These are phyloP conservation scores for Microhierax caerulescens DNA, from an alignment of 2,797 vertebrate genomes.

Conservation along the genomic window DNA sequence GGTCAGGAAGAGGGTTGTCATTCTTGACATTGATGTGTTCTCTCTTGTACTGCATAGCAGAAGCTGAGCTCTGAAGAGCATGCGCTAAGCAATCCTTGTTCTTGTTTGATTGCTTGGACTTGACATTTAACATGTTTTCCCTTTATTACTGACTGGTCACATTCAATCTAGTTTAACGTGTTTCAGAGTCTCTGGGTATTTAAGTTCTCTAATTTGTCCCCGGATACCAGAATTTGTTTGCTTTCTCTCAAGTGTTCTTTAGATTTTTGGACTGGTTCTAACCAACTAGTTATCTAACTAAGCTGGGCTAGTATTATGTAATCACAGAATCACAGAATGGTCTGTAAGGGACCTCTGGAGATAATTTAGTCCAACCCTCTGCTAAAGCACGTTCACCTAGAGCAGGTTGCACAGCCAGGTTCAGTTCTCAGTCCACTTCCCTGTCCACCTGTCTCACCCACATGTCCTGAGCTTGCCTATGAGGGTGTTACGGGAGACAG, in stretches of 20 bases:
- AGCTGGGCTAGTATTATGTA: neutral
- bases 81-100: constrained; percentile 8
- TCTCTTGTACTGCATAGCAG: neutral
- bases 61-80: constrained; percentile 33
- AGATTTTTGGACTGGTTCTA: neutral
- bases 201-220: neutral
- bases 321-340: too few species aligned
- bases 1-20: constrained; percentile 51
- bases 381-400: too few species aligned
- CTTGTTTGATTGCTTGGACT: constrained; percentile 1
- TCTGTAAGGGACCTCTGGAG: too few species aligned
- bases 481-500: too few species aligned
- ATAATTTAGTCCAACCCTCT: too few species aligned
- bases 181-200: neutral
- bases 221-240: neutral
- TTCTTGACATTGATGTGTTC: constrained; percentile 53
- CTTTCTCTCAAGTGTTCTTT: neutral
- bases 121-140: constrained; percentile 39
- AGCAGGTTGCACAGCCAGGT: too few species aligned
- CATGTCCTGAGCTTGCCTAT: too few species aligned
- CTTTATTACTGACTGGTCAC: neutral
- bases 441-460: too few species aligned
- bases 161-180: neutral
- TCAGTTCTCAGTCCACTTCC: too few species aligned
- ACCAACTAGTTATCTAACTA: neutral